Conservation (phyloP, 2,797 vertebrate species). For the Sciurus vulgaris region DNA sequence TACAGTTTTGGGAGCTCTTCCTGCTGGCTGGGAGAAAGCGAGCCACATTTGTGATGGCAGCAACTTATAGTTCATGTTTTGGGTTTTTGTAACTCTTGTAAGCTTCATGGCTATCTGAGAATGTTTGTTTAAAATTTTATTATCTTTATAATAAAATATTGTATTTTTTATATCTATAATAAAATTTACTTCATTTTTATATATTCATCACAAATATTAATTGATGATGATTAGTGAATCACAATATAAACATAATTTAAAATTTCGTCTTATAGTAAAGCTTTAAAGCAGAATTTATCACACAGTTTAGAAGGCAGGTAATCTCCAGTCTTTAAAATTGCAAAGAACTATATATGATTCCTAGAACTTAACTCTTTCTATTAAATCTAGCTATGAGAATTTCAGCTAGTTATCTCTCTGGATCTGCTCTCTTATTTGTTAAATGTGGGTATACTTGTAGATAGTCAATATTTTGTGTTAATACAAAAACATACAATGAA, state of each 20-base stretch:
- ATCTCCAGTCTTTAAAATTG: background rate
- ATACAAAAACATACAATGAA: background rate
- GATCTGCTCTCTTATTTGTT: background rate
- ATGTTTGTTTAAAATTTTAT: constrained; percentile 2
- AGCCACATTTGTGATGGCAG: background rate
- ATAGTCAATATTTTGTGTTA: background rate
- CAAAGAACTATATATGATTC: background rate
- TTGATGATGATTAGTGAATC: background rate
- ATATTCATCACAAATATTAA: background rate
- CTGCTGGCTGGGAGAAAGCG: background rate
- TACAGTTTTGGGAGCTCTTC: background rate
- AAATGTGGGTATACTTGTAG: background rate
- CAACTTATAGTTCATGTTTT: background rate
- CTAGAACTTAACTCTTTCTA: background rate
- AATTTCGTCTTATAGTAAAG: background rate
- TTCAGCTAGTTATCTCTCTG: constrained; percentile 8
- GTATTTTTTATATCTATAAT: too few relatives aligned
- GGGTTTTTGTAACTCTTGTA: background rate
- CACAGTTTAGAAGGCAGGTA: background rate
- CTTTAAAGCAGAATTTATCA: constrained; percentile 6
- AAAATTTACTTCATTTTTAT: background rate
- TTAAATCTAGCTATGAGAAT: background rate
- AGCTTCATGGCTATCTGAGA: background rate
- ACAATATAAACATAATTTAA: constrained; percentile 36
- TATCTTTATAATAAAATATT: background rate